A percentile compares a stretch with the other conserved stretches of the same genome.
Conservation (phyloP, 2,113 vertebrate genomes). For the Morone chrysops region DNA sequence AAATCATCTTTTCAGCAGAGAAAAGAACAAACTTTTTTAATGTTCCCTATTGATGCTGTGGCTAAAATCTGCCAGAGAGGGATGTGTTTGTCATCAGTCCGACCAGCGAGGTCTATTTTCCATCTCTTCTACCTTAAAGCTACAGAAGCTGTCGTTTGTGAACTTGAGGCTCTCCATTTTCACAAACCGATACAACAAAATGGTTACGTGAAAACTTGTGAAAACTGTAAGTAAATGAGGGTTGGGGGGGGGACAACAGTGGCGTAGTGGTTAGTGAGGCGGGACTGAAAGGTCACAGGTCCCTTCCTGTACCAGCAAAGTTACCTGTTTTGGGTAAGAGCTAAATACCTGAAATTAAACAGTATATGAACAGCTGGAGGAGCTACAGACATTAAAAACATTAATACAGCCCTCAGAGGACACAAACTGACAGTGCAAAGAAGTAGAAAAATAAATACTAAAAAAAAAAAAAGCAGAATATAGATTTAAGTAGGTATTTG, state of each 20-base stretch:
- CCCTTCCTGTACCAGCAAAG: not conserved
- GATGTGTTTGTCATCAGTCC: not conserved
- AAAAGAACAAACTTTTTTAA: not conserved
- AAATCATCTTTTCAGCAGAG: not conserved
- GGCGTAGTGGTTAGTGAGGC: slow-evolving; percentile 33
- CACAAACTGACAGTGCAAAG: slow-evolving; percentile 46
- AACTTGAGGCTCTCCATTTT: not conserved
- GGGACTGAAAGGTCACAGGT: slow-evolving; percentile 20
- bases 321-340: slow-evolving; percentile 1
- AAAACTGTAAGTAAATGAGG: not conserved
- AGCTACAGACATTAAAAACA: slow-evolving; percentile 51
- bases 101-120: not conserved
- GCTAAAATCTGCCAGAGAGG: not conserved
- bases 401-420: slow-evolving; percentile 33
- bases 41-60: not conserved
- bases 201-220: not conserved
- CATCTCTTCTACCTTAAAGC: not conserved
- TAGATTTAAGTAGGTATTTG: slow-evolving; percentile 38
- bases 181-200: slow-evolving; percentile 23
- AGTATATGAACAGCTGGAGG: slow-evolving; percentile 20
- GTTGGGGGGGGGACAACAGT: not conserved
- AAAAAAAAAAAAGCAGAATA: slow-evolving; percentile 40
- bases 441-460: slow-evolving; percentile 74
- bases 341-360: slow-evolving; percentile 32
- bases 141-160: not conserved